Conservation (phyloP, 2,797 vertebrate species). For the Euthynnus affinis region DNA sequence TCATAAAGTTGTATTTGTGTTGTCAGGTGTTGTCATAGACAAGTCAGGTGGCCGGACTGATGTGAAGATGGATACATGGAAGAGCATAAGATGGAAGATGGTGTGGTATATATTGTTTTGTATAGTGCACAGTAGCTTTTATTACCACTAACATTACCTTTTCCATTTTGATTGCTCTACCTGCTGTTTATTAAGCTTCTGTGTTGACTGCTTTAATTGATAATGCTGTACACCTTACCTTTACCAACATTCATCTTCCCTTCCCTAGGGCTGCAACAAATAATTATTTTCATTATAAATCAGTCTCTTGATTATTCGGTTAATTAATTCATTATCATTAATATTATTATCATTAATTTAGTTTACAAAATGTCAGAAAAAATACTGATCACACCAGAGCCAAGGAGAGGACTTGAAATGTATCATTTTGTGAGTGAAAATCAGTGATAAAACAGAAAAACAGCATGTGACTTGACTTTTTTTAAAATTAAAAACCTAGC, state of each 20-base stretch:
- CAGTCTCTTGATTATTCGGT: too few species aligned
- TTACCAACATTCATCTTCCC: background rate
- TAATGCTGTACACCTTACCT: background rate
- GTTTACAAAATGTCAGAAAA: background rate
- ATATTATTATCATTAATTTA: too few species aligned
- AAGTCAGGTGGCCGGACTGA: constrained; percentile 19
- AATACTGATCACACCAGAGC: background rate
- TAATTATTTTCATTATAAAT: too few species aligned
- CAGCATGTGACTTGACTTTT: too few species aligned
- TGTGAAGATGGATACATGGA: constrained; percentile 36
- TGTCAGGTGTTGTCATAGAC: constrained; percentile 14
- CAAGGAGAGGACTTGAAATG: background rate
- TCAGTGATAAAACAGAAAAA: background rate
- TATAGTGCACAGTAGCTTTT: constrained; percentile 18
- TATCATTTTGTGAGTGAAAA: too few species aligned
- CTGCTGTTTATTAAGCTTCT: constrained; percentile 7
- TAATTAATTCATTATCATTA: too few species aligned
- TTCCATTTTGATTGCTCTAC: constrained; percentile 4
- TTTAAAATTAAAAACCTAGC: background rate
- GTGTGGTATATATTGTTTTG: background rate
- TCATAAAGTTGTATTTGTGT: constrained; percentile 11
- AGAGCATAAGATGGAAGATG: constrained; percentile 3
- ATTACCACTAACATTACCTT: constrained; percentile 10
- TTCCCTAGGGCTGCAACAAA: too few species aligned
- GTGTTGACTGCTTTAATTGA: constrained; percentile 21